phyloP scores from a whole-genome alignment of 35 echinoderm and acorn worm species.

The Patiria miniata region DNA sequence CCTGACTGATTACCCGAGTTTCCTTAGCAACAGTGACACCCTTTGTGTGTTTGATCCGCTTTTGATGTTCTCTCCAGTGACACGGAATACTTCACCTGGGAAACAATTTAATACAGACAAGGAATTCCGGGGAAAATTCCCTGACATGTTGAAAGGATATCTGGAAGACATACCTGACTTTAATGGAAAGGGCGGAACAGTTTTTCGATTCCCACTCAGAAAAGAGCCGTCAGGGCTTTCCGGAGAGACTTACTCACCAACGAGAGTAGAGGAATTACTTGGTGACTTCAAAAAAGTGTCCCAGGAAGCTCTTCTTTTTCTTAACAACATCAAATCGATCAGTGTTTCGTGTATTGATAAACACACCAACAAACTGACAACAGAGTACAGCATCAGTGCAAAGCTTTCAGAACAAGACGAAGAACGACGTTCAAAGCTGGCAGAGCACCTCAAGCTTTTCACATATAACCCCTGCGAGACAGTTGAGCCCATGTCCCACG shows the following conservation, averaged over 20 bases:
- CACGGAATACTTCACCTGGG: constrained; percentile 30
- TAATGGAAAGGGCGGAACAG: constrained; percentile 21
- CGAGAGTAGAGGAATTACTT: not conserved
- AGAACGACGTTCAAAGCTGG: not conserved
- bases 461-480: not conserved
- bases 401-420: constrained; percentile 10
- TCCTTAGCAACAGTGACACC: constrained; percentile 49
- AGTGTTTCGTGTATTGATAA: constrained; percentile 44
- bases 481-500: not conserved
- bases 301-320: constrained; percentile 33
- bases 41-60: constrained; percentile 74
- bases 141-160: constrained; percentile 50
- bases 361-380: not conserved
- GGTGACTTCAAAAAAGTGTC: constrained; percentile 23
- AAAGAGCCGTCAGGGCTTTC: constrained; percentile 22
- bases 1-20: constrained; percentile 80
- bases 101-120: not conserved
- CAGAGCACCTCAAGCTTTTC: not conserved
- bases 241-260: not conserved
- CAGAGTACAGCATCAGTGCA: constrained; percentile 12
- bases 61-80: constrained; percentile 27
- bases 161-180: constrained; percentile 32
- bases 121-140: constrained; percentile 6
- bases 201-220: constrained; percentile 62
- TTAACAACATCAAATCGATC: constrained; percentile 49